Percentiles rank a stretch among this genome's conserved stretches.
Evolutionary conservation across 2,888 invertebrate species (phyloP).

Genomic region (Drosophila planitibia): DNA sequence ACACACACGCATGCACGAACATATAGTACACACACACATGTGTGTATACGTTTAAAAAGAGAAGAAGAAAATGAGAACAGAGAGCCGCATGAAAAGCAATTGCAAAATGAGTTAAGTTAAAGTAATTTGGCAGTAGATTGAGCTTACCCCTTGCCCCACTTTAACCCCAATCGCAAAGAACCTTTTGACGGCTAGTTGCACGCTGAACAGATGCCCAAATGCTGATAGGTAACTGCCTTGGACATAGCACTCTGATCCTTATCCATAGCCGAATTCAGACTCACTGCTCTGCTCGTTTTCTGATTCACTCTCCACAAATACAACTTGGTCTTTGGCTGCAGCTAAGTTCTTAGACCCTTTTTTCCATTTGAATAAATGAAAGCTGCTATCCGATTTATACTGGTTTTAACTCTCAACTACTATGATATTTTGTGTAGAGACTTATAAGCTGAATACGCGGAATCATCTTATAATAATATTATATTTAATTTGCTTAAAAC

Average conservation of each 20-base stretch:
- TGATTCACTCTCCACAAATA: background rate
- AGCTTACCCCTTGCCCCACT: slow-evolving; percentile 2
- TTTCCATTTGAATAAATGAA: background rate
- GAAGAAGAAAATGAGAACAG: slow-evolving; percentile 6
- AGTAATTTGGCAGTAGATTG: slow-evolving; percentile 71
- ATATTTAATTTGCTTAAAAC: background rate
- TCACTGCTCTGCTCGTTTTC: background rate
- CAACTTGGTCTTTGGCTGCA: background rate
- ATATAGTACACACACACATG: slow-evolving; percentile 1
- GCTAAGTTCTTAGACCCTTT: background rate
- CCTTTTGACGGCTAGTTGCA: background rate
- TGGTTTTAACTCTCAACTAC: background rate
- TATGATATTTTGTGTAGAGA: background rate
- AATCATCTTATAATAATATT: background rate
- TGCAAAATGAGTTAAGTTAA: slow-evolving; percentile 74
- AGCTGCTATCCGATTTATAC: background rate
- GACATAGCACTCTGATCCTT: slow-evolving; percentile 16
- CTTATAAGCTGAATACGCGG: background rate
- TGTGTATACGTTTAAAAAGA: slow-evolving; percentile 10
- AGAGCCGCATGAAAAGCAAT: slow-evolving; percentile 51
- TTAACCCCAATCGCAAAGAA: background rate
- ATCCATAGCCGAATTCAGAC: slow-evolving; percentile 8
- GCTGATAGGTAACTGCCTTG: slow-evolving; percentile 47
- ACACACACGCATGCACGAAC: background rate
- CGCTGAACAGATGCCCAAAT: slow-evolving; percentile 51